Conservation (phyloP, 2,888 invertebrate species). For the Meteorus cinctellus region DNA sequence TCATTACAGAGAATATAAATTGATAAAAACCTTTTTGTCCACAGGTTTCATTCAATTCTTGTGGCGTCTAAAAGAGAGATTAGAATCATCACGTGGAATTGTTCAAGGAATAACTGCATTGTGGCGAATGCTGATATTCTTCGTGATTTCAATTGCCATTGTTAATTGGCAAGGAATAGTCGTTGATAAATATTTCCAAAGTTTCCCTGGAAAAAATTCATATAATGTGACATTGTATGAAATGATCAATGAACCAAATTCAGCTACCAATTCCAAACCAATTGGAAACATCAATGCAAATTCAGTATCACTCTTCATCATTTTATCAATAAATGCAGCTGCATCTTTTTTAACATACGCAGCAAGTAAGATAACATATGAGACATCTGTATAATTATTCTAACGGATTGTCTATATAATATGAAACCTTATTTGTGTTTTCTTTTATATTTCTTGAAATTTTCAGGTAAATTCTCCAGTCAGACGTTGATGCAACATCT, state of each 20-base stretch:
- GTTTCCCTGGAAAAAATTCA: slow-evolving; percentile 38
- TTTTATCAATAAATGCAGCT: slow-evolving; percentile 80
- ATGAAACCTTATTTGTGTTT: not conserved
- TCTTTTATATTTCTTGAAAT: slow-evolving; percentile 38
- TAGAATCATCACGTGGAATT: slow-evolving; percentile 81
- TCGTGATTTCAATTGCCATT: slow-evolving; percentile 78
- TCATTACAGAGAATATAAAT: too few relatives aligned
- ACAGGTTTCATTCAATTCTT: slow-evolving; percentile 70
- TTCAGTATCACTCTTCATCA: slow-evolving; percentile 57
- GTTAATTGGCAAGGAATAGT: slow-evolving; percentile 67
- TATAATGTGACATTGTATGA: slow-evolving; percentile 62
- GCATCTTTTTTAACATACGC: slow-evolving; percentile 81
- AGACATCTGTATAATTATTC: not conserved
- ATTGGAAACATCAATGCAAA: slow-evolving; percentile 41
- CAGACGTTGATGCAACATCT: slow-evolving; percentile 92
- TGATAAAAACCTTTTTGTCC: not conserved
- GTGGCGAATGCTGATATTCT: slow-evolving; percentile 86
- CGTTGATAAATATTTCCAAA: slow-evolving; percentile 60
- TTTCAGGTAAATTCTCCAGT: slow-evolving; percentile 85
- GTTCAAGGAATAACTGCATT: slow-evolving; percentile 83
- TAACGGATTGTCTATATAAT: not conserved
- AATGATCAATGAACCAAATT: slow-evolving; percentile 9
- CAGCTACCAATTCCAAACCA: not conserved
- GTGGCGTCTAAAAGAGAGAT: slow-evolving; percentile 75
- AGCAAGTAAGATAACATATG: slow-evolving; percentile 69